phyloP scores from a whole-genome alignment of 2,888 invertebrate species.

The Podabrus alpinus region DNA sequence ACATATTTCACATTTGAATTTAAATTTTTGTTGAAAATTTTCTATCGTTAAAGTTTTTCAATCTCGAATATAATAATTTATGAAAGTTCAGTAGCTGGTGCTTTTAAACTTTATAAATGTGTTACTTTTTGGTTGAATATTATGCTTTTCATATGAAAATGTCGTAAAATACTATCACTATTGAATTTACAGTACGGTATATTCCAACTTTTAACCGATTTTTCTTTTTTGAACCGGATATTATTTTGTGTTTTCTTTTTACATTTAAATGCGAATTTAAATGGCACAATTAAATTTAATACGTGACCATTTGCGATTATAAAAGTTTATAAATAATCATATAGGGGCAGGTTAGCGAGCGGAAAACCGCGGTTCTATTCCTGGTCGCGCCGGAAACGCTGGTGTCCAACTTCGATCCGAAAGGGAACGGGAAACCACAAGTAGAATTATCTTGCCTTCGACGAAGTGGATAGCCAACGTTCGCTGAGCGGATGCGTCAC shows the following conservation, averaged over 20 bases:
- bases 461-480: too few species aligned
- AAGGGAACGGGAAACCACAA: too few species aligned
- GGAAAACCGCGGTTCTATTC: too few species aligned
- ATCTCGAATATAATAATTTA: slow-evolving; percentile 44
- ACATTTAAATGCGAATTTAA: neutral
- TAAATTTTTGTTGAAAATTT: slow-evolving; percentile 28
- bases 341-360: too few species aligned
- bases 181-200: neutral
- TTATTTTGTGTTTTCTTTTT: neutral
- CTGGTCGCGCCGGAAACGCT: too few species aligned
- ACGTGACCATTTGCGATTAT: too few species aligned
- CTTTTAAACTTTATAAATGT: slow-evolving; percentile 8
- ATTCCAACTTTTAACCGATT: neutral
- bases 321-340: too few species aligned
- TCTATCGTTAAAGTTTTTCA: slow-evolving; percentile 44
- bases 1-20: slow-evolving; percentile 30
- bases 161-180: neutral
- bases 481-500: too few species aligned
- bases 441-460: too few species aligned
- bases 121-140: slow-evolving; percentile 1
- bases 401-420: too few species aligned
- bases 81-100: slow-evolving; percentile 7
- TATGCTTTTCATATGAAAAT: neutral
- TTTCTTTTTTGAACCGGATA: neutral
- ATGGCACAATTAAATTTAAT: neutral